A percentile compares a stretch with the other conserved stretches of the same genome.
Evolutionary conservation across 2,888 invertebrate genomes (phyloP).

Genomic region (Crossocerus cetratus): DNA sequence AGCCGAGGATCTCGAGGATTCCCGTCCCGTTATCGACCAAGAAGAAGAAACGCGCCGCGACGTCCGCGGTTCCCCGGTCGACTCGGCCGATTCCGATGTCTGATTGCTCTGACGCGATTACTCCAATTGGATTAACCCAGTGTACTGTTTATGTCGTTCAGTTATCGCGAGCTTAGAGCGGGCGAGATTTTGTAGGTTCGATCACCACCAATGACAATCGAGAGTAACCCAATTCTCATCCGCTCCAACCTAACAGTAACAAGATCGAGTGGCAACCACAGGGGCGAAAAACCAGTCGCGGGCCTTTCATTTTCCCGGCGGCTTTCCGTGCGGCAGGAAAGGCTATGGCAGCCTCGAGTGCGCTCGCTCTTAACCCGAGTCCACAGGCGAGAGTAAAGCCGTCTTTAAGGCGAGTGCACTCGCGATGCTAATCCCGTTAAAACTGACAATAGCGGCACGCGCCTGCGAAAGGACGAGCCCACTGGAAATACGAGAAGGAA

Average conservation of each 20-base stretch:
- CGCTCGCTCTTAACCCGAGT: slow-evolving; percentile 46
- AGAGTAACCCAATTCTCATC: too few species aligned
- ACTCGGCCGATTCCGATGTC: too few species aligned
- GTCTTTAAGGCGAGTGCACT: slow-evolving; percentile 1
- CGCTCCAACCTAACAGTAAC: neutral
- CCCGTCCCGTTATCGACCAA: neutral
- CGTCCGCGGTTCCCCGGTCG: too few species aligned
- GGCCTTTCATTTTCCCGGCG: slow-evolving; percentile 19
- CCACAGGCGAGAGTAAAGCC: slow-evolving; percentile 2
- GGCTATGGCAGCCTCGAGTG: slow-evolving; percentile 11
- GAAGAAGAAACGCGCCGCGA: too few species aligned
- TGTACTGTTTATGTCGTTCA: too few species aligned
- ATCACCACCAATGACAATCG: too few species aligned
- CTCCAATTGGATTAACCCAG: too few species aligned
- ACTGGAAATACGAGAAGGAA: neutral
- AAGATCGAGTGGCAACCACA: neutral
- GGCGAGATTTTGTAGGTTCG: too few species aligned
- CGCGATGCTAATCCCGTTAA: slow-evolving; percentile 32
- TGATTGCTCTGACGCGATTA: too few species aligned
- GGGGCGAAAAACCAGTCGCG: slow-evolving; percentile 10
- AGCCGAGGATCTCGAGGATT: too few species aligned
- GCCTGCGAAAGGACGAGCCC: slow-evolving; percentile 3
- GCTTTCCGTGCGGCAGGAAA: slow-evolving; percentile 23
- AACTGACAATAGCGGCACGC: slow-evolving; percentile 17
- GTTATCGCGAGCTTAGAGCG: too few species aligned